These are phyloP conservation scores for Gymnocephalus cernua DNA, from an alignment of 2,113 vertebrate genomes.

Conservation along the genomic window DNA sequence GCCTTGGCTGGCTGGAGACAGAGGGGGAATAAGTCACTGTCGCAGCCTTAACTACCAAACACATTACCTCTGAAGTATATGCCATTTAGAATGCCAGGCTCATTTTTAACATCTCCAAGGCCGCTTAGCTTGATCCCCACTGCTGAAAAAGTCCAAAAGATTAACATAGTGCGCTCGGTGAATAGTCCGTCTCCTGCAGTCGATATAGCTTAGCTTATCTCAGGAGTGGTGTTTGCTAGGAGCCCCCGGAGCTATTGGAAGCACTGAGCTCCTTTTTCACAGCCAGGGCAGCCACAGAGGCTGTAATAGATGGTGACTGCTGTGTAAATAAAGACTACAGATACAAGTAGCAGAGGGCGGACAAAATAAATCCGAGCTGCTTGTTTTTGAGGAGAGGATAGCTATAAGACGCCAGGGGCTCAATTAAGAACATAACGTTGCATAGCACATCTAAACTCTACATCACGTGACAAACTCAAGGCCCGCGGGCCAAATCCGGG, in stretches of 20 bases:
- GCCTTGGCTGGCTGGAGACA: slow-evolving; percentile 56
- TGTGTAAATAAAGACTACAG: slow-evolving; percentile 47
- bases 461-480: neutral
- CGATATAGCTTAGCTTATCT: slow-evolving; percentile 63
- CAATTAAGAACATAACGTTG: slow-evolving; percentile 15
- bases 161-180: slow-evolving; percentile 53
- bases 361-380: slow-evolving; percentile 4
- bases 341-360: slow-evolving; percentile 13
- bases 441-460: slow-evolving; percentile 18
- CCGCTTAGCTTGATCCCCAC: slow-evolving; percentile 58
- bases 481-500: too few relatives aligned
- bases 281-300: slow-evolving; percentile 5
- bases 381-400: slow-evolving; percentile 20
- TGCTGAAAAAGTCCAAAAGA: slow-evolving; percentile 56
- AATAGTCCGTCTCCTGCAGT: slow-evolving; percentile 48
- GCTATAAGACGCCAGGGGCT: neutral
- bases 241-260: slow-evolving; percentile 45
- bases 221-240: slow-evolving; percentile 49
- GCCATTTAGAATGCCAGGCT: slow-evolving; percentile 64
- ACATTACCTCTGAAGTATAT: slow-evolving; percentile 77
- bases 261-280: slow-evolving; percentile 42
- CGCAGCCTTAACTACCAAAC: slow-evolving; percentile 76
- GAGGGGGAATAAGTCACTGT: slow-evolving; percentile 77
- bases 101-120: slow-evolving; percentile 67
- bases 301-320: slow-evolving; percentile 41